Evolutionary conservation across 92 coral and sea anemone species (phyloP), one percentile per base, ranked within the genome.

Genomic region (Umimayanthus chanpuru): DNA sequence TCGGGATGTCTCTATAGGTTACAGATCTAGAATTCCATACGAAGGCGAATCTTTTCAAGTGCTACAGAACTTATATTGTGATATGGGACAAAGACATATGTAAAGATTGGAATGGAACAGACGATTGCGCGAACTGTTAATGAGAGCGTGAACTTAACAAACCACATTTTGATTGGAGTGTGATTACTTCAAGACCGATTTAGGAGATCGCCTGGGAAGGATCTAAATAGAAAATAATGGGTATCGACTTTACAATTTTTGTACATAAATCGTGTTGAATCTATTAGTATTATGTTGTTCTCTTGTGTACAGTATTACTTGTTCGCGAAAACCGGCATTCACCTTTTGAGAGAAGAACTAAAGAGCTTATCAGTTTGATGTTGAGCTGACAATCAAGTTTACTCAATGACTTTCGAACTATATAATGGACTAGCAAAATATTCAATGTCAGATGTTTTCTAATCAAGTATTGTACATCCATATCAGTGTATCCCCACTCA

Each of bases 71-170:
- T 70, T 30, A 44, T 66, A 83, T 83, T 47, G 77, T 72, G 78
- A 65, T 25, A 32, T 26, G 55, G 20, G 67, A 71, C 21, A 44
- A 6, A 23, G 29, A 43, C 29, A 5, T 39, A 50, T 38, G 58
- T 71, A 15, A 65, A 64, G 26, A 9, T 65, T 82, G 30, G 12
- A 68, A 68, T 72, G 4, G 49, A 43, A 70, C 77, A 83, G 78
- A 68, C 44, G 71, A 47, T 83, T 68, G 87, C 87, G 70, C 70
- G 87, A 83, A 44, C 87, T 83, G 87, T 50, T 83, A 70, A 83
- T 44, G 87, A 83, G 87, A 83, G 73, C 87, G 76, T 56, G 73
- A 81, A 81, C 85, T 81, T 81, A 81, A 56, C 85, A 83, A 81
- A 83, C 78, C 77, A 72, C 77, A 70, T 68, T 47, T 43, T 83